phyloP scores from a whole-genome alignment of 53 echinoderm and acorn worm genomes.

The Mesocentrotus franciscanus region DNA sequence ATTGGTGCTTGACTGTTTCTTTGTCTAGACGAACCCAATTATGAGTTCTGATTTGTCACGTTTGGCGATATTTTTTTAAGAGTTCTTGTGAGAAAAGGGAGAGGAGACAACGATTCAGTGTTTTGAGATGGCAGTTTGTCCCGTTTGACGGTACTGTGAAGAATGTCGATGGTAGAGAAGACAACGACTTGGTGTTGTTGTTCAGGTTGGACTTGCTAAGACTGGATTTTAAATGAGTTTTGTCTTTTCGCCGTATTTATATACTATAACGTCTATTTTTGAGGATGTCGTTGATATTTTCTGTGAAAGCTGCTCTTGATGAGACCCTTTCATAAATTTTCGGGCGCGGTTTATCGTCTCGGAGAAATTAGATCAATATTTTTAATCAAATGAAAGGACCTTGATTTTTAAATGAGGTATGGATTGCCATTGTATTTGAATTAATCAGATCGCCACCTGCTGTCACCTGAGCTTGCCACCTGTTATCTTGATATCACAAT shows the following conservation, averaged over 20 bases:
- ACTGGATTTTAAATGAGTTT: background rate
- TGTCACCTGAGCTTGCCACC: background rate
- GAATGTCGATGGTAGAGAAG: background rate
- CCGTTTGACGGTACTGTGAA: background rate
- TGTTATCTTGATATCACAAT: background rate
- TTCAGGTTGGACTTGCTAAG: background rate
- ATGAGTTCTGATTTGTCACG: background rate
- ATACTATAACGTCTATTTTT: background rate
- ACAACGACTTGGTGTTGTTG: background rate
- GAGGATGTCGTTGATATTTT: background rate
- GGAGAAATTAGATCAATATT: background rate
- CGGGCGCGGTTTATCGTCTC: background rate
- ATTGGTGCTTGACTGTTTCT: background rate
- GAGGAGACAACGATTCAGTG: background rate
- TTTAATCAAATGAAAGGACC: constrained; percentile 1
- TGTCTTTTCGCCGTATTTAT: too few relatives aligned
- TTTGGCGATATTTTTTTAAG: background rate
- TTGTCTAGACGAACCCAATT: background rate
- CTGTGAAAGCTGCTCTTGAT: background rate
- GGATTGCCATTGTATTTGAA: constrained; percentile 24
- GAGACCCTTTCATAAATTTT: background rate
- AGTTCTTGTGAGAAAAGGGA: too few relatives aligned
- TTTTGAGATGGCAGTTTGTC: too few relatives aligned
- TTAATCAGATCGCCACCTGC: background rate
- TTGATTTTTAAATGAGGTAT: constrained; percentile 19